Evolutionary conservation across 2,113 vertebrate genomes (phyloP).

Genomic region (Peucedramus taeniatus): DNA sequence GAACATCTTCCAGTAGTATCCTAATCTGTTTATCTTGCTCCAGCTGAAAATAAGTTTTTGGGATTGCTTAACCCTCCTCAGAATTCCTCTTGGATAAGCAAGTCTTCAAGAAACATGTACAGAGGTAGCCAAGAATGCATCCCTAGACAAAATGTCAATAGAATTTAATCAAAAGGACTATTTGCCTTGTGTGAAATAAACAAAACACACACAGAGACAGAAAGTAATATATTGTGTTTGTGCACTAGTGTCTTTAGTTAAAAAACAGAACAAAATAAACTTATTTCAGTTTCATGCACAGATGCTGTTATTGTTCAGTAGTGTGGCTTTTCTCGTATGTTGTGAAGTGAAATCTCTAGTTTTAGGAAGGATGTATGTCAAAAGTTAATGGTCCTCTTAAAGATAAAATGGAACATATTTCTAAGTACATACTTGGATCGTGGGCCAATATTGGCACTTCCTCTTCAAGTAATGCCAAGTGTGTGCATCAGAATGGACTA

Average conservation of each 20-base stretch:
- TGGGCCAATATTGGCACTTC: not conserved
- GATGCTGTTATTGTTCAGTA: not conserved
- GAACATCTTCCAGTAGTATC: not conserved
- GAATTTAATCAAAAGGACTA: not conserved
- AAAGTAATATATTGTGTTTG: not conserved
- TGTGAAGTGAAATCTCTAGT: not conserved
- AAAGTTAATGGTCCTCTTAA: not conserved
- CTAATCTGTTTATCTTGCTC: not conserved
- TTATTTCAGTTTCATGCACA: not conserved
- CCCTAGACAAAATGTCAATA: not conserved
- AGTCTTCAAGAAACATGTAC: not conserved
- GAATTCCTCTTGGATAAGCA: not conserved
- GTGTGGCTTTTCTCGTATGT: not conserved
- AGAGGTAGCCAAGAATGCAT: not conserved
- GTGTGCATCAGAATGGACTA: not conserved
- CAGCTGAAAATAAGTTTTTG: not conserved
- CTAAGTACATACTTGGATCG: not conserved
- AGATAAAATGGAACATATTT: not conserved
- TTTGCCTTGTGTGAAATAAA: not conserved
- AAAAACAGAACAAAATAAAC: not conserved
- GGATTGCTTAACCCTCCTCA: not conserved
- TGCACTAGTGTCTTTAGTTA: not conserved
- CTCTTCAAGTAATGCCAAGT: not conserved
- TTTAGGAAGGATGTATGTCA: not conserved
- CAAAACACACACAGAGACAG: not conserved